These are phyloP conservation scores for Dicyrtomina minuta DNA, from an alignment of 2,888 invertebrate genomes.

Conservation along the genomic window DNA sequence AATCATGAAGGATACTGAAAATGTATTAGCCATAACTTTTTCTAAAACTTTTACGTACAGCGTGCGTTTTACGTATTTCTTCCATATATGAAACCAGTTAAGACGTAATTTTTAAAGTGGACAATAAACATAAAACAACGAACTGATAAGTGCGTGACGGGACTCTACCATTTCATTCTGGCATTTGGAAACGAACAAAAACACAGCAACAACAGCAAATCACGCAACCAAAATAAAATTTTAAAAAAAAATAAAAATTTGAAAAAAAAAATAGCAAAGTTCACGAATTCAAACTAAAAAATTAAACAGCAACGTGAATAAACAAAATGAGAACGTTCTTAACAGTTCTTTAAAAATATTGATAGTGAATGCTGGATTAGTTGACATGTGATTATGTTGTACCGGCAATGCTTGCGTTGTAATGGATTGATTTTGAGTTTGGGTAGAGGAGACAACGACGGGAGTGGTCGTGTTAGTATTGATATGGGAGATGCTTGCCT, in stretches of 20 bases:
- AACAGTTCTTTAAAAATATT: not conserved
- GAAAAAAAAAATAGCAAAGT: too few relatives aligned
- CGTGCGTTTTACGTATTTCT: too few relatives aligned
- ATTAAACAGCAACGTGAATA: not conserved
- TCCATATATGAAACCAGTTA: too few relatives aligned
- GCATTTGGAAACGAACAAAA: too few relatives aligned
- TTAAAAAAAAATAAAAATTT: not conserved
- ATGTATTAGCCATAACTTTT: too few relatives aligned
- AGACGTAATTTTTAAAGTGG: too few relatives aligned
- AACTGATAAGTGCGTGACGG: not conserved
- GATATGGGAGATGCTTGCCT: conserved; percentile 72
- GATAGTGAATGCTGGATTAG: conserved; percentile 10
- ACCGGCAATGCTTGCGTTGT: conserved; percentile 51
- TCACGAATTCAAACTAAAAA: not conserved
- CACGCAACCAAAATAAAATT: not conserved
- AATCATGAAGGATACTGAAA: too few relatives aligned
- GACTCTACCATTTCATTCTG: too few relatives aligned
- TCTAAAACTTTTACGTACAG: too few relatives aligned
- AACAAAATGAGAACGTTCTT: conserved; percentile 9
- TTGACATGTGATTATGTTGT: conserved; percentile 26
- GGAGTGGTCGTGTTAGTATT: conserved; percentile 38
- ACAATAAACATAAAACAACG: not conserved
- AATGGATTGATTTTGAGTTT: conserved; percentile 51
- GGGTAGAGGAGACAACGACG: conserved; percentile 38
- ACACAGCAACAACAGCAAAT: too few relatives aligned